Evolutionary conservation across 2,113 vertebrate genomes (phyloP).

Genomic region (Clarias macrocephalus): DNA sequence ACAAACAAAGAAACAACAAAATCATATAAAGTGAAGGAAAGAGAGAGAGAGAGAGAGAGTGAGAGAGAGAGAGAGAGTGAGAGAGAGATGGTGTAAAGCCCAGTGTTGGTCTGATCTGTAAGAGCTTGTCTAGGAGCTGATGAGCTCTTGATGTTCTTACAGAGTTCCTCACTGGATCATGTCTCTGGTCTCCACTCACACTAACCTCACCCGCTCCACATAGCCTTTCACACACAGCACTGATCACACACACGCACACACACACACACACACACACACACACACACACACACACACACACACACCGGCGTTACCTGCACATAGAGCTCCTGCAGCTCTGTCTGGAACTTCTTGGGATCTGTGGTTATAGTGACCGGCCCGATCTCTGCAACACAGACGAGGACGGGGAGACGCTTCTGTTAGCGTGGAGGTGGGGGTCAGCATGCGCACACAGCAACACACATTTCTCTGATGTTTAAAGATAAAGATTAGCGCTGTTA

Average conservation of each 20-base stretch:
- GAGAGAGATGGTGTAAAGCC: neutral
- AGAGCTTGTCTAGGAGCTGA: neutral
- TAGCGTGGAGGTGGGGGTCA: constrained; percentile 45
- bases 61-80: too few relatives aligned
- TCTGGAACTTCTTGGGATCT: constrained; percentile 97
- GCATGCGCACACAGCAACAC: neutral
- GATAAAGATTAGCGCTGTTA: constrained; percentile 64
- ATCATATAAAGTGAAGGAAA: too few relatives aligned
- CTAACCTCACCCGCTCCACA: too few relatives aligned
- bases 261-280: too few relatives aligned
- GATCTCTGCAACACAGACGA: constrained; percentile 79
- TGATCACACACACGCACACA: too few relatives aligned
- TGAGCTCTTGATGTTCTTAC: neutral
- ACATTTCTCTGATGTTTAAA: neutral
- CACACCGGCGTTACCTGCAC: constrained; percentile 83
- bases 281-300: too few relatives aligned
- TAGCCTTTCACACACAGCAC: too few relatives aligned
- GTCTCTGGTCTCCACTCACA: too few relatives aligned
- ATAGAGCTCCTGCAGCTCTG: constrained; percentile 94
- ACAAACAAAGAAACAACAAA: too few relatives aligned
- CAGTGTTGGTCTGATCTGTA: neutral
- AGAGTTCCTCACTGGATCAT: too few relatives aligned
- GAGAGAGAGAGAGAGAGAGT: too few relatives aligned
- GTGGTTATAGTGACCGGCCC: constrained; percentile 97
- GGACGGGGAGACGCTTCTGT: neutral